phyloP scores from a whole-genome alignment of 2,797 vertebrate genomes.

The Neostethus bicornis region DNA sequence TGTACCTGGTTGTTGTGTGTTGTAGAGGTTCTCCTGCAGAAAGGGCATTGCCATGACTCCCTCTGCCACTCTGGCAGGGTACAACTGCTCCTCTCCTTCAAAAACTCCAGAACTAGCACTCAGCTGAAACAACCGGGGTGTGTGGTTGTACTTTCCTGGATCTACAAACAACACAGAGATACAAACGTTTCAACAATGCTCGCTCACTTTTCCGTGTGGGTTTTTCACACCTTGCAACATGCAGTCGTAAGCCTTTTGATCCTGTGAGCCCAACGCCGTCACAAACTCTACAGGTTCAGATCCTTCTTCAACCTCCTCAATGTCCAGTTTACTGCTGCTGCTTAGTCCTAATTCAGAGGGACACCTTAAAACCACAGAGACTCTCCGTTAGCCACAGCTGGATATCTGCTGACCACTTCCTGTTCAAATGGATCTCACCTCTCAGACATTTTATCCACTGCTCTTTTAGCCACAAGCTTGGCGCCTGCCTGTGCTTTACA shows the following conservation, averaged over 20 bases:
- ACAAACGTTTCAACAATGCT: background rate
- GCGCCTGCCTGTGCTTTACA: slow-evolving; percentile 74
- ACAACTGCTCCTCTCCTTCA: slow-evolving; percentile 77
- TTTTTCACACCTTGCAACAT: slow-evolving; percentile 80
- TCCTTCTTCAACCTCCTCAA: slow-evolving; percentile 82
- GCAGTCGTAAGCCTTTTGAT: slow-evolving; percentile 83
- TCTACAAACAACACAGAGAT: slow-evolving; percentile 62
- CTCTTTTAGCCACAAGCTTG: slow-evolving; percentile 74
- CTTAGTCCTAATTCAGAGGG: slow-evolving; percentile 76
- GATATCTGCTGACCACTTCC: background rate
- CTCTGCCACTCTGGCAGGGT: slow-evolving; percentile 65
- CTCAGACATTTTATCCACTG: slow-evolving; percentile 71
- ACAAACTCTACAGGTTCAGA: slow-evolving; percentile 73
- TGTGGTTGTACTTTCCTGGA: slow-evolving; percentile 85
- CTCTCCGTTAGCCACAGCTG: background rate
- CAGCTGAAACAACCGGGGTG: slow-evolving; percentile 78
- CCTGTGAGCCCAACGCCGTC: slow-evolving; percentile 70
- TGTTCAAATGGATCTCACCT: slow-evolving; percentile 57
- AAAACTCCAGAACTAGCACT: slow-evolving; percentile 79
- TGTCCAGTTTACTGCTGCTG: slow-evolving; percentile 62
- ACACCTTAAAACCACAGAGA: slow-evolving; percentile 58
- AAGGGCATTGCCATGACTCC: slow-evolving; percentile 83
- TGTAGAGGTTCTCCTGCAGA: slow-evolving; percentile 83
- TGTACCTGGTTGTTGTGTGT: slow-evolving; percentile 81
- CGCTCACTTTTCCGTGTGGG: background rate